Base-by-base conservation (phyloP, 2,888 invertebrate species). In the Drosophila anomalata region DNA sequence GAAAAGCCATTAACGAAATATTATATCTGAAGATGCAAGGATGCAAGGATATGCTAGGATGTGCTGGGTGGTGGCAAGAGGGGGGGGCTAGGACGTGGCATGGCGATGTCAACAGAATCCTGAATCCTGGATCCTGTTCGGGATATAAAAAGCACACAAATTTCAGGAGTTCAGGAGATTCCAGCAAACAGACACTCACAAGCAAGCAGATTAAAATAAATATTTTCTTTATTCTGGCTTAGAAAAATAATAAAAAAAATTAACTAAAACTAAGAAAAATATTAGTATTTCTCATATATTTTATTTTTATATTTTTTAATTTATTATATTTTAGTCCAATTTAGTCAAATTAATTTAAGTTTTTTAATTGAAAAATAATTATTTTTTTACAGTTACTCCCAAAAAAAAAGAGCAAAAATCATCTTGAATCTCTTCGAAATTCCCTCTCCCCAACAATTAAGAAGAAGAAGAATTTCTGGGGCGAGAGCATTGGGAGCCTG, bases 1-100 rank as follows among this genome's bases (percentile, higher is more conserved):
- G 68, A 58, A 67, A 69, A 69, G 58, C 68, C 67, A 67, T 69
- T 69, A 69, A 69, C 68, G 68, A 69, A 69, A 69, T 67, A 58
- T 69, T 65, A 65, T 67, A 67, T 56, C 55, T 65, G 56, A 61
- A 52, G 67, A 39, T 26, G 51, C 36, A 36, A 36, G 36, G 36
- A 36, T 36, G 36, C 36, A 36, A 36, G 36, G 36, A 36, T 29
- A 29, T 36, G 12, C 36, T 5, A 2, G 36, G 36, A 36, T 36
- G 36, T 14, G 36, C 5, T n/a, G 36, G 36, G 2, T 36, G 36
- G n/a, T 2, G 36, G 14, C n/a, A 14, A 6, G n/a, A 14, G 36
- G 33, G 33, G 12, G n/a, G 9, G 33, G 0, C 36, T n/a, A 36
- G 36, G n/a, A 36, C 6, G 36, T 36, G 36, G 65, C 33, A 42